Evolutionary conservation across 2,888 invertebrate genomes (phyloP).

Genomic region (Dyspetes luteomarginatus): DNA sequence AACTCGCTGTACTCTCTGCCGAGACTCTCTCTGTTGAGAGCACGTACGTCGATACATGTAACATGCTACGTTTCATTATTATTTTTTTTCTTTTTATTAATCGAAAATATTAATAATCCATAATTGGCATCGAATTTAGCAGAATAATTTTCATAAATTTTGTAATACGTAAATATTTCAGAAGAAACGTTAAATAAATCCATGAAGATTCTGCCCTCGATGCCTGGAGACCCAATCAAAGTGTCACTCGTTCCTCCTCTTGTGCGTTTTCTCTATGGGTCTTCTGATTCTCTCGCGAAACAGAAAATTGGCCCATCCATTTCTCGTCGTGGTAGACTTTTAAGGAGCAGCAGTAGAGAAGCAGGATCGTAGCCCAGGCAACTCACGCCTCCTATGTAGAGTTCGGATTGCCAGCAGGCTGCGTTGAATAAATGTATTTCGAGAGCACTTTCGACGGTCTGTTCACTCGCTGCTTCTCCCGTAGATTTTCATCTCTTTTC

Average conservation of each 20-base stretch:
- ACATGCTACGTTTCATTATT: no score
- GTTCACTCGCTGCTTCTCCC: constrained; percentile 49
- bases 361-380: constrained; percentile 48
- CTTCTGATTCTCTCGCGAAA: constrained; percentile 69
- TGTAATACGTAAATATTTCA: neutral
- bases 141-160: neutral
- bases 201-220: constrained; percentile 4
- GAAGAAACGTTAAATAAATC: constrained; percentile 25
- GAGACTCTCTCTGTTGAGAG: no score
- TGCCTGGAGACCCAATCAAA: constrained; percentile 1
- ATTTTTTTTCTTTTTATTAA: no score
- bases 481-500: constrained; percentile 62
- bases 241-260: constrained; percentile 12
- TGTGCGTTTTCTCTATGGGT: neutral
- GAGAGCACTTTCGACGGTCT: constrained; percentile 64
- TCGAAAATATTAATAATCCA: no score
- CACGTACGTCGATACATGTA: neutral
- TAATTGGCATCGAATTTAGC: no score
- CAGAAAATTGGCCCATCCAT: constrained; percentile 81
- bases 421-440: constrained; percentile 79
- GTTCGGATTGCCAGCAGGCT: constrained; percentile 72
- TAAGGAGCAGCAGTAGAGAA: no score
- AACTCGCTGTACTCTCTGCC: neutral
- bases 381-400: constrained; percentile 46
- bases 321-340: constrained; percentile 75